Base-by-base conservation (phyloP, 2,888 invertebrate genomes). In the Cheilosia variabilis region DNA sequence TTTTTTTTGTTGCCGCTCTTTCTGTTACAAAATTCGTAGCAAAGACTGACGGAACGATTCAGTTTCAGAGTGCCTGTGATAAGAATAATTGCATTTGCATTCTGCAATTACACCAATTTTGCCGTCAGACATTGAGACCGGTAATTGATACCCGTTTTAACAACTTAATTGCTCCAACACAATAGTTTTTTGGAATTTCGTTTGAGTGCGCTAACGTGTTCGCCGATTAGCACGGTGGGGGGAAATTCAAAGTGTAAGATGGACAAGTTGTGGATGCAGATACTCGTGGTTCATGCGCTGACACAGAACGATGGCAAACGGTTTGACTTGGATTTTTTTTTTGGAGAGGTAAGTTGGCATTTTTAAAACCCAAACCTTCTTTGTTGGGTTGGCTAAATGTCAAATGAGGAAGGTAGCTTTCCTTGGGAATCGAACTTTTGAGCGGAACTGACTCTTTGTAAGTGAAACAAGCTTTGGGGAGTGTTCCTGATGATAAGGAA, bases 41-140 rank as follows among this genome's bases (percentile, higher is more conserved):
- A 72, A 79, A 76, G 75, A 65, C 71, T 80, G 71, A 84, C 75
- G 53, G 65, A 71, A 71, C 71, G 75, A 76, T 84, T 75, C 53
- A 17, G 45, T n/a, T 47, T 47, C 45, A 24, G 22, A 71, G 53
- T 65, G 15, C 17, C 17, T 52, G 52, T 53, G 75, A 79, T 79
- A 79, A 84, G 69, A 60, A 43, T 69, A 71, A 84, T 78, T 73
- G 57, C 77, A 22, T 55, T 68, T 78, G 68, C 72, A 78, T n/a
- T 55, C 57, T 78, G 62, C 60, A 78, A 83, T 77, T 82, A 62
- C 57, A 66, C 57, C 52, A 78, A 78, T 79, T 69, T 75, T 13
- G 37, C 37, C 65, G 83, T 65, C 78, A 63, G 55, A 37, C 65
- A 27, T 15, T 17, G 58, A 34, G 34, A 45, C 2, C 27, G 22